A percentile compares a stretch with the other conserved stretches of the same genome.
phyloP scores from a whole-genome alignment of 2,888 invertebrate species.

The Branchellion lobata region DNA sequence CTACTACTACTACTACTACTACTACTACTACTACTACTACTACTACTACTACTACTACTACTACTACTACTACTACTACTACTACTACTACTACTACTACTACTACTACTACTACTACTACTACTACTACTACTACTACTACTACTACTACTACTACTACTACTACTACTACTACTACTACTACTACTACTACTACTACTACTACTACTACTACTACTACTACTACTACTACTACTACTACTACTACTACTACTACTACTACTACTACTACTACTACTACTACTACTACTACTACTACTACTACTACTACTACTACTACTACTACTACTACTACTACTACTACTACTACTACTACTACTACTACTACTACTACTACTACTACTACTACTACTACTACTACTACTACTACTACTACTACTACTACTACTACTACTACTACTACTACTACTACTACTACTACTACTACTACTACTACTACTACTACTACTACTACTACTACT shows the following conservation, averaged over 20 bases:
- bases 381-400: too few relatives aligned
- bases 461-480: too few relatives aligned
- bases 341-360: conserved; percentile 22
- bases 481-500: too few relatives aligned
- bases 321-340: not conserved
- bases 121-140: conserved; percentile 30
- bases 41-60: conserved; percentile 36
- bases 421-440: too few relatives aligned
- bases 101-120: conserved; percentile 25
- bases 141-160: conserved; percentile 22
- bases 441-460: too few relatives aligned
- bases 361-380: not conserved
- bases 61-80: conserved; percentile 35
- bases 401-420: too few relatives aligned
- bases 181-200: conserved; percentile 30
- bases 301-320: not conserved
- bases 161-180: conserved; percentile 25
- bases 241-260: conserved; percentile 24
- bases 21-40: conserved; percentile 36
- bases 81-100: conserved; percentile 28
- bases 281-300: conserved; percentile 1
- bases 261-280: not conserved
- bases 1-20: conserved; percentile 34
- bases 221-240: conserved; percentile 25
- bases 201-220: conserved; percentile 22